These are phyloP conservation scores for Otis tarda DNA, from an alignment of 2,113 vertebrate genomes.

Conservation along the genomic window DNA sequence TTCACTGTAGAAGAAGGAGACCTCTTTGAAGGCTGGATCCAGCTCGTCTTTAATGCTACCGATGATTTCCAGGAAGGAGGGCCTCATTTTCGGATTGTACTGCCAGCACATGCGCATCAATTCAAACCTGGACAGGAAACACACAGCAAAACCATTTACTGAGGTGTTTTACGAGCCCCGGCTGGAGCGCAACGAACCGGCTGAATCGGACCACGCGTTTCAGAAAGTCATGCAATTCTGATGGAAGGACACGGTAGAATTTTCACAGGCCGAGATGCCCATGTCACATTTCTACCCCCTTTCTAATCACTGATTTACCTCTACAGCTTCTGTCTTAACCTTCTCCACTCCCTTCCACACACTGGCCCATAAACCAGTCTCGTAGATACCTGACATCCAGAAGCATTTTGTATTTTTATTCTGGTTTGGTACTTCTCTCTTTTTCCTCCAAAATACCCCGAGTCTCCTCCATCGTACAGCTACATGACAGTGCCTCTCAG, in stretches of 20 bases:
- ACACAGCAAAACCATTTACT: background rate
- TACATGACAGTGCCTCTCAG: fast-evolving
- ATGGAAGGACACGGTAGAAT: background rate
- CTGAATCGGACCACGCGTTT: fast-evolving
- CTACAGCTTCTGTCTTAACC: background rate
- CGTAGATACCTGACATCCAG: background rate
- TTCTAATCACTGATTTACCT: background rate
- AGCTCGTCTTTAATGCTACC: slow-evolving; percentile 93
- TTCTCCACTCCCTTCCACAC: background rate
- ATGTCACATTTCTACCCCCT: background rate
- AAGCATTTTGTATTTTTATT: background rate
- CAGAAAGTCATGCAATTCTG: fast-evolving
- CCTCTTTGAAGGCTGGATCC: slow-evolving; percentile 90
- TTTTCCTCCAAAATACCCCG: background rate
- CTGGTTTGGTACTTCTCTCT: background rate
- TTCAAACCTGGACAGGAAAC: slow-evolving; percentile 83
- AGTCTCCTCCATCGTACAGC: background rate
- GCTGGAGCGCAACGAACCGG: background rate
- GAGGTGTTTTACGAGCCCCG: background rate
- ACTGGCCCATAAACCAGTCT: background rate
- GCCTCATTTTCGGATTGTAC: slow-evolving; percentile 97
- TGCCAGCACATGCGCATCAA: slow-evolving; percentile 99
- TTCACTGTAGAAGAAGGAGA: slow-evolving; percentile 98
- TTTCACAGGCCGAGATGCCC: background rate
- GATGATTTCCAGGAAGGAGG: slow-evolving; percentile 96